A percentile compares a stretch with the other conserved stretches of the same genome.
phyloP scores from a whole-genome alignment of 2,888 invertebrate species.

The Tigriopus californicus region DNA sequence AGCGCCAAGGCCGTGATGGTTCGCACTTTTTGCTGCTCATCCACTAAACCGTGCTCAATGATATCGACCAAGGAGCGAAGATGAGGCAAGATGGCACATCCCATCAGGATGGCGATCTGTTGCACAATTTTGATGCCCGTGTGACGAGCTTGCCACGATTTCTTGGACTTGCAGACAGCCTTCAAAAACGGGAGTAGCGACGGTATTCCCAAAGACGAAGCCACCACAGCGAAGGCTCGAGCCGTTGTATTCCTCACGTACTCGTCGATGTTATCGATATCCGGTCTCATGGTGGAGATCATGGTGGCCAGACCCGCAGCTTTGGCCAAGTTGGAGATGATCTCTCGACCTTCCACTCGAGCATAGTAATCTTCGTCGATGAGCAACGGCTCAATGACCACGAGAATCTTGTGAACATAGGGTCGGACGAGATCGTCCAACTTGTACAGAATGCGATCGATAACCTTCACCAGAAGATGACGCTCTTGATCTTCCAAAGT shows the following conservation, averaged over 20 bases:
- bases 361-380: slow-evolving; percentile 99
- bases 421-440: slow-evolving; percentile 94
- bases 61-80: slow-evolving; percentile 94
- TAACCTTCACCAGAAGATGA: slow-evolving; percentile 94
- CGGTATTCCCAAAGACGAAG: slow-evolving; percentile 94
- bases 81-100: slow-evolving; percentile 96
- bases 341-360: slow-evolving; percentile 95
- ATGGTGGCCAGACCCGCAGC: slow-evolving; percentile 98
- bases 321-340: slow-evolving; percentile 96
- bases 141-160: slow-evolving; percentile 96
- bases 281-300: slow-evolving; percentile 99
- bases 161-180: slow-evolving; percentile 96
- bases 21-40: slow-evolving; percentile 96
- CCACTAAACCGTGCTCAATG: slow-evolving; percentile 93
- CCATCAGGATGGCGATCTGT: slow-evolving; percentile 98
- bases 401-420: slow-evolving; percentile 97
- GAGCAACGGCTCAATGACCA: slow-evolving; percentile 92
- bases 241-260: slow-evolving; percentile 97
- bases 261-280: slow-evolving; percentile 98
- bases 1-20: slow-evolving; percentile 97
- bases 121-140: slow-evolving; percentile 99
- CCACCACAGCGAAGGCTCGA: slow-evolving; percentile 98
- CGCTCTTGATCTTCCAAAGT: slow-evolving; percentile 98
- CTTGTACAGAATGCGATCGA: slow-evolving; percentile 94
- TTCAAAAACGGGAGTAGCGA: slow-evolving; percentile 92